phyloP scores from a whole-genome alignment of 2,113 vertebrate genomes.

The Oreochromis aureus region DNA sequence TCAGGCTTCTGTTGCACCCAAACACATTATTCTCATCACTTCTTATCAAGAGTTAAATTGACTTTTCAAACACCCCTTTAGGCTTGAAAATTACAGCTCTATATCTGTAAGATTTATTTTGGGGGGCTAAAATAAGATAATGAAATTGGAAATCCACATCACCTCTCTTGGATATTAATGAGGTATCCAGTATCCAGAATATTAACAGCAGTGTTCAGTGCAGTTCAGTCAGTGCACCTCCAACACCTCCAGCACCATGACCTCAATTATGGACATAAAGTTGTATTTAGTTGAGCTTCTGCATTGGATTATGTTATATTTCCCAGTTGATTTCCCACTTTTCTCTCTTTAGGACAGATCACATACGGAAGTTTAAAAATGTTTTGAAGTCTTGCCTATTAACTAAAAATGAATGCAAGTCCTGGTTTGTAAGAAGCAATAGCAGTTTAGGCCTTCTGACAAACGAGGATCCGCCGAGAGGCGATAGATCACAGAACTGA shows the following conservation, averaged over 20 bases:
- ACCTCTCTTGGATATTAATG: neutral
- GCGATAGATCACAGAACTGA: neutral
- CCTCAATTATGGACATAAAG: neutral
- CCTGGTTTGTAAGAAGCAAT: neutral
- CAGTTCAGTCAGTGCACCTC: neutral
- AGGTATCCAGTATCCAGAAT: neutral
- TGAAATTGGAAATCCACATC: neutral
- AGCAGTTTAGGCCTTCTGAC: neutral
- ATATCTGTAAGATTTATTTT: neutral
- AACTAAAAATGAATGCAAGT: neutral
- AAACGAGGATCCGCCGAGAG: neutral
- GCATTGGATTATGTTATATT: neutral
- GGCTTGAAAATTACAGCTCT: neutral
- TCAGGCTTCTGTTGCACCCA: neutral
- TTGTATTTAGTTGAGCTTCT: neutral
- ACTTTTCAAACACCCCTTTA: neutral
- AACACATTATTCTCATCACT: neutral
- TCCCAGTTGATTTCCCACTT: neutral
- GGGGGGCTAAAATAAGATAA: neutral
- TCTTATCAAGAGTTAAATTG: neutral
- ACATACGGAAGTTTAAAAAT: neutral
- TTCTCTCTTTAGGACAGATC: neutral
- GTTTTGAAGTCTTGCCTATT: neutral
- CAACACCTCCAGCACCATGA: neutral
- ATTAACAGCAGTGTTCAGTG: neutral